Percentiles rank a stretch among this genome's conserved stretches.
Conservation (phyloP, 2,888 invertebrate species). For the Diaperis boleti region DNA sequence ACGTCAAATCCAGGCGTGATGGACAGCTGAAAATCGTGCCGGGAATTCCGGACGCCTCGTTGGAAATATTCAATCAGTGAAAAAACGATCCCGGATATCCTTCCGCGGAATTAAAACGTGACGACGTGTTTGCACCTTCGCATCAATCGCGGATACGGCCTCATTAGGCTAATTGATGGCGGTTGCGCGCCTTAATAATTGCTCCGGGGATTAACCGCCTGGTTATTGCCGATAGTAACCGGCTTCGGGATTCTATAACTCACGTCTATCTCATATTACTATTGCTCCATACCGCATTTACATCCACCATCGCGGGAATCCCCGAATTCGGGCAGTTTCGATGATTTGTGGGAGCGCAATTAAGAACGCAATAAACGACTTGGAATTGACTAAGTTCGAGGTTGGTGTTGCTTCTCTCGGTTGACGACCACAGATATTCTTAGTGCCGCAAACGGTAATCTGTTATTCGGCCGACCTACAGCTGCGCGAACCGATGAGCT, state of each 20-base stretch:
- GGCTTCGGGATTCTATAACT: slow-evolving; percentile 54
- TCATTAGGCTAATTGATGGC: slow-evolving; percentile 63
- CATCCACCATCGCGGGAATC: slow-evolving; percentile 31
- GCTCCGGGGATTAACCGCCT: slow-evolving; percentile 60
- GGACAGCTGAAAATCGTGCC: slow-evolving; percentile 61
- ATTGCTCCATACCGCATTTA: slow-evolving; percentile 41
- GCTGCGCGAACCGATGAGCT: no score
- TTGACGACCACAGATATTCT: no score
- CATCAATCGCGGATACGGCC: slow-evolving; percentile 59
- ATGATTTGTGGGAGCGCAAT: slow-evolving; percentile 14
- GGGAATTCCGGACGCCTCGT: slow-evolving; percentile 52
- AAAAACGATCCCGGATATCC: slow-evolving; percentile 12
- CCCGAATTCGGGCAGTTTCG: slow-evolving; percentile 9
- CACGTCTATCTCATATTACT: slow-evolving; percentile 47
- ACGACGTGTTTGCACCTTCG: no score
- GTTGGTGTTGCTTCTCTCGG: no score
- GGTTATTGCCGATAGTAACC: slow-evolving; percentile 59
- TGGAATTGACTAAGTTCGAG: neutral
- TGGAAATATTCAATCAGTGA: slow-evolving; percentile 48
- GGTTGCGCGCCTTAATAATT: slow-evolving; percentile 62
- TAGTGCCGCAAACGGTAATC: no score
- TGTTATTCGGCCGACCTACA: no score
- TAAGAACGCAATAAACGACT: slow-evolving; percentile 3
- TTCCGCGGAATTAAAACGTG: slow-evolving; percentile 18
- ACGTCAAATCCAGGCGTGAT: slow-evolving; percentile 61